Conservation (phyloP, 2,113 vertebrate genomes). For the Pelvicachromis taeniatus region DNA sequence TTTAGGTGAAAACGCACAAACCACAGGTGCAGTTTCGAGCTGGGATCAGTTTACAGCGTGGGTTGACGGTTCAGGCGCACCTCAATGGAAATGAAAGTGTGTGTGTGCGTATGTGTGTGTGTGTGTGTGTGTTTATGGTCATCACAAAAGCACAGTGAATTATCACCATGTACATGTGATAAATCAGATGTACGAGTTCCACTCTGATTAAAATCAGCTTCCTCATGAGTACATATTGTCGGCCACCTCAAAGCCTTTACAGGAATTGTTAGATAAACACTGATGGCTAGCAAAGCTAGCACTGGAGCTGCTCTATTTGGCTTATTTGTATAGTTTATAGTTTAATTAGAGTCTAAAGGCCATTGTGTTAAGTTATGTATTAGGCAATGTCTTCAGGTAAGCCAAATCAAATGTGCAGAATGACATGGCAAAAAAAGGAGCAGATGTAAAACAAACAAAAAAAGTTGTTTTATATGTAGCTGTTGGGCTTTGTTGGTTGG, state of each 20-base stretch:
- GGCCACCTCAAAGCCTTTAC: background rate
- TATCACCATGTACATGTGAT: background rate
- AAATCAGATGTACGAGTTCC: background rate
- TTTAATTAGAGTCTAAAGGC: constrained; percentile 42
- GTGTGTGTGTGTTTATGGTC: background rate
- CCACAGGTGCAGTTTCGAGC: background rate
- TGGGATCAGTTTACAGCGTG: background rate
- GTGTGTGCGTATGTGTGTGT: background rate
- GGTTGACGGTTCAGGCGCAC: background rate
- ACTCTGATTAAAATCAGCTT: background rate
- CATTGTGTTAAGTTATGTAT: background rate
- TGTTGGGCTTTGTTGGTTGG: background rate
- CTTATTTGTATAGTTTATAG: background rate
- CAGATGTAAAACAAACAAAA: background rate
- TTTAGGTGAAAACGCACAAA: background rate
- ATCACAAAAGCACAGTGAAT: background rate
- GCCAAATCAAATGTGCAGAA: background rate
- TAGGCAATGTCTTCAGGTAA: background rate
- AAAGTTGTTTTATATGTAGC: background rate
- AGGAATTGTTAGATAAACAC: background rate
- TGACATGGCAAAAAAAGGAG: background rate
- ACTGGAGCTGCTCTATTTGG: background rate
- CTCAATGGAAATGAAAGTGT: background rate
- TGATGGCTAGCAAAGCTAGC: background rate
- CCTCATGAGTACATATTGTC: background rate